These are phyloP conservation scores for Mycogona germanica DNA, from an alignment of 2,888 invertebrate genomes.

Conservation along the genomic window DNA sequence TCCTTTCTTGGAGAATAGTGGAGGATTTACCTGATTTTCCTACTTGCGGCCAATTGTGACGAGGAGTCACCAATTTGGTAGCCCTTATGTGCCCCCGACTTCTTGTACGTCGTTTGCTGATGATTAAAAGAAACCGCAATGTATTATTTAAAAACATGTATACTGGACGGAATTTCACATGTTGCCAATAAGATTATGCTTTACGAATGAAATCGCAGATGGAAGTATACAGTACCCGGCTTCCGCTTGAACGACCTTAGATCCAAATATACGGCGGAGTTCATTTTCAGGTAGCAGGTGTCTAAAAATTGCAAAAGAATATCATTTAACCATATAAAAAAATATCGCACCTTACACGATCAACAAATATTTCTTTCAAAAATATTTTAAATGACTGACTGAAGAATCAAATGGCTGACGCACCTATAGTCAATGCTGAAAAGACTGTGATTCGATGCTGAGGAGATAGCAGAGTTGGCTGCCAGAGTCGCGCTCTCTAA, in stretches of 20 bases:
- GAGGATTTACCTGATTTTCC: constrained; percentile 52
- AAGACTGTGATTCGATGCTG: neutral
- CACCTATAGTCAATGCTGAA: constrained; percentile 14
- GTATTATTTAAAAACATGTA: neutral
- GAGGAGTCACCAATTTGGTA: constrained; percentile 50
- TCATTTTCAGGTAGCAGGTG: constrained; percentile 68
- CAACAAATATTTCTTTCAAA: neutral
- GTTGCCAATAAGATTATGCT: too few species aligned
- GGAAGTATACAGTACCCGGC: constrained; percentile 32
- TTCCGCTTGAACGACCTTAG: constrained; percentile 58
- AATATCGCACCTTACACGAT: too few species aligned
- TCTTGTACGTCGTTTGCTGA: constrained; percentile 32
- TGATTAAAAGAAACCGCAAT: constrained; percentile 10
- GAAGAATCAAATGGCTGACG: neutral
- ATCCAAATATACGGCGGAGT: constrained; percentile 66
- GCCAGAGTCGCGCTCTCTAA: constrained; percentile 21
- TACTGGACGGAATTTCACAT: neutral
- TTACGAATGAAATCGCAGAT: too few species aligned
- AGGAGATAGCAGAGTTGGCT: neutral
- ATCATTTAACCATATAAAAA: too few species aligned
- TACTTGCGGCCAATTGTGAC: constrained; percentile 56
- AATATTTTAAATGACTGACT: neutral
- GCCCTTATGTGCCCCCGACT: constrained; percentile 45
- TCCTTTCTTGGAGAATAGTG: too few species aligned
- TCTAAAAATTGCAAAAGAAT: constrained; percentile 35